Base-by-base conservation (phyloP, 1,140 invertebrate species). In the Nephotettix cincticeps region DNA sequence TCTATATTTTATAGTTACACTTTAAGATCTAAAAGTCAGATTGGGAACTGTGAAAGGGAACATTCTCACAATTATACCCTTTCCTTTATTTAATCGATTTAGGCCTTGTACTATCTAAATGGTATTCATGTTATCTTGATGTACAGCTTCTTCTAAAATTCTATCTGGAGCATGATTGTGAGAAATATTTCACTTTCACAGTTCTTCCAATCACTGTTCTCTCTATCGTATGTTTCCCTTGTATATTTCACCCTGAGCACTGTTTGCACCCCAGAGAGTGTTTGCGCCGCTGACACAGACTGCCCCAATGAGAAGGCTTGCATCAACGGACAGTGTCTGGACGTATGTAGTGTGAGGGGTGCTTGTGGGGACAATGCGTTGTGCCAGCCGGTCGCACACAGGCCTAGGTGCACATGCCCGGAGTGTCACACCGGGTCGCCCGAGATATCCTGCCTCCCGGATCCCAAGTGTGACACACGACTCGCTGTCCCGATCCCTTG, bases 231-330 rank as follows among this genome's bases (percentile, higher is more conserved):
- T n/a, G n/a, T n/a, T n/a, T n/a, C 19, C 67, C 32, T 64, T 30
- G 61, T 40, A 32, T 45, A 61, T 69, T 69, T 69, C 28, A 32
- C 23, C 32, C 54, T 70, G 47, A 63, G 69, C 58, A 63, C 69
- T 70, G 61, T 71, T 71, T 69, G 68, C 32, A 27, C 54, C 43
- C 56, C 32, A 93, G 92, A 93, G 85, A 90, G 90, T 85, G 90
- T 94, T 88, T 96, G 94, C 85, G 90, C 90, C 83, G 91, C 89
- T 81, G 93, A 96, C 86, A 86, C 88, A 84, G 93, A 95, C 83
- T 97, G 95, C 85, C 88, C 93, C 72, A 90, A 91, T 83, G 93
- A 95, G 82, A 93, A 93, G 85, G 91, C 93, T 79, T 97, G 95
- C 86, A 89, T 94, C 81, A 90, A 91, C 83, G 86, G 88, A 79